Evolutionary conservation across 1,140 invertebrate species (phyloP).

Genomic region (Philotrypesis tridentata): DNA sequence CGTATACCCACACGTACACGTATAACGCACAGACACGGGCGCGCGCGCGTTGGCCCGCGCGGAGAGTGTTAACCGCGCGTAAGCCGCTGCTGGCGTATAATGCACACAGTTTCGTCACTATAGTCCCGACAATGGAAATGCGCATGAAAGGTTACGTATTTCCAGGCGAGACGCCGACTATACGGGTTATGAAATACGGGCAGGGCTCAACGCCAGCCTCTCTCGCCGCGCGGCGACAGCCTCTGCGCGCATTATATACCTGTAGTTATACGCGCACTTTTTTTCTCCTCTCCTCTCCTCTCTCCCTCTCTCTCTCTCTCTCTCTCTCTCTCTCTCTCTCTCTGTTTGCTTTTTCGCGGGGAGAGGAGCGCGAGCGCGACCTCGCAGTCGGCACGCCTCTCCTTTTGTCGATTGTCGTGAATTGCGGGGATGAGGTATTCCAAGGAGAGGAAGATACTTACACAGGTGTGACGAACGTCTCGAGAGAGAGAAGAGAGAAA

Average conservation of each 20-base stretch:
- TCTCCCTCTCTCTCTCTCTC: too few species aligned
- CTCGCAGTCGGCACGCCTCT: background rate
- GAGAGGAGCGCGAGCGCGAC: background rate
- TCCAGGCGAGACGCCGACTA: slow-evolving; percentile 36
- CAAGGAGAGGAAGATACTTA: too few species aligned
- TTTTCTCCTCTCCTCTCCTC: too few species aligned
- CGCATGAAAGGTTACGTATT: slow-evolving; percentile 65
- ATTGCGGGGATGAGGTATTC: background rate
- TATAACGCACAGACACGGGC: background rate
- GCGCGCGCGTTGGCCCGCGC: background rate
- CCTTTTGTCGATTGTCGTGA: background rate
- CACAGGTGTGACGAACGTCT: too few species aligned
- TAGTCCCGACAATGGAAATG: slow-evolving; percentile 63
- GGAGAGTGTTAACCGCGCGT: slow-evolving; percentile 14
- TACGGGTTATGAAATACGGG: slow-evolving; percentile 62
- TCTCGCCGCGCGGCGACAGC: background rate
- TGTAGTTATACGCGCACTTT: background rate
- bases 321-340: too few species aligned
- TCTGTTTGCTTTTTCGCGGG: background rate
- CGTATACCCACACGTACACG: background rate
- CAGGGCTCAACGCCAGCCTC: slow-evolving; percentile 41
- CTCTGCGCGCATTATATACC: too few species aligned
- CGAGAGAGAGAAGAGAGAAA: too few species aligned
- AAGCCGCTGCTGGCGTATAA: slow-evolving; percentile 51
- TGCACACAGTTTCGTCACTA: slow-evolving; percentile 60